Evolutionary conservation across 1,140 invertebrate species (phyloP), one percentile per base, ranked within the genome.

Genomic region (Pogonus chalceus): DNA sequence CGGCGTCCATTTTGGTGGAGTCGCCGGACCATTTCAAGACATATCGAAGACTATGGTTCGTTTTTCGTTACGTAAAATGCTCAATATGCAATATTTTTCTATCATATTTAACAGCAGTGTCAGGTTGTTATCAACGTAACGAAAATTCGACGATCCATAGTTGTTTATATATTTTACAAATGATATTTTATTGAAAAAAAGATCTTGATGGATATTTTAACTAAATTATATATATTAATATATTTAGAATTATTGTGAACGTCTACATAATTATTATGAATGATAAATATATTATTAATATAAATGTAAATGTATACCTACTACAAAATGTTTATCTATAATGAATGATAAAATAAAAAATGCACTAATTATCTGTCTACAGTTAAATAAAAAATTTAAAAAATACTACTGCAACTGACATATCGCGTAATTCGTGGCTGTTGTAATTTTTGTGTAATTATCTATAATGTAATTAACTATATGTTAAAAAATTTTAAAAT

Each of bases 11-110:
- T 35, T 22, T 39, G 60, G 57, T 51, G 37, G 37, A 7, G 58
- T 52, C 18, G 64, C 66, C 61, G 63, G 68, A 69, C 68, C 68
- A 69, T 68, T 70, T 70, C 68, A 57, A 69, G 64, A 70, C 68
- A 70, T 70, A 70, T 70, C 68, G 37, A 43, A 12, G 26, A 31
- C 7, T 31, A 14, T 31, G 7, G 26, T 14, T 14, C 26, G 26
- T 7, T 14, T 4, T 14, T 7, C 26, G 26, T 4, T 31, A 31
- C 26, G 26, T 31, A 3, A 7, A 12, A 43, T 18, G 37, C 37
- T 43, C 37, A 43, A 43, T 16, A 16, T 16, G 37, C 37, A 43
- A 43, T 43, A 43, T 43, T 43, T 43, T 43, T 43, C 18, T 43
- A 43, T 16, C 7, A 43, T 43, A 10, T 31, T 43, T 43, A 7